Base-by-base conservation (phyloP, 2,113 vertebrate genomes). In the Hassar affinis region DNA sequence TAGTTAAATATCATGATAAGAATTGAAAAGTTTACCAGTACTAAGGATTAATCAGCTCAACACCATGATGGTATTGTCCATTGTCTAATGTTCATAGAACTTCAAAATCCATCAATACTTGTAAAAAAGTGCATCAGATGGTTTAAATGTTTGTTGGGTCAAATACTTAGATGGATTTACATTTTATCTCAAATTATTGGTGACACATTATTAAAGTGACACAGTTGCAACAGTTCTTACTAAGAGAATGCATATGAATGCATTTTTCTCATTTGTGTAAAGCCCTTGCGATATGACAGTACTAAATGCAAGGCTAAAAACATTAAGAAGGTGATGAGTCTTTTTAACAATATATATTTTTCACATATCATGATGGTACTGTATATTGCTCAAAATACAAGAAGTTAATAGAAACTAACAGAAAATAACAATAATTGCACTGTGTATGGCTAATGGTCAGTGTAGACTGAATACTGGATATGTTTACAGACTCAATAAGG, bases 391-490 rank as follows among this genome's bases (percentile, higher is more conserved):
- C 5, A 68, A 54, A n/a, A 17, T 33, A 80, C 33, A 68, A 59
- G 25, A 33, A 33, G 57, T 83, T 80, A 75, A 81, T 42, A 64
- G 30, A 79, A 35, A 35, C 64, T 79, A 57, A 77, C 59, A 30
- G 30, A 76, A 79, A 42, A 18, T 56, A 75, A 56, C 5, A 33
- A 75, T 49, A 38, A 68, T 49, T 51, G 30, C n/a, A 18, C 49
- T 84, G 59, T 76, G 56, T 56, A 45, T 52, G 54, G 74, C 38
- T 72, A 33, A 59, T 68, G 54, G 62, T 84, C 80, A 86, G 77
- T 86, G 74, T 18, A 83, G 68, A 38, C 61, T 35, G 38, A 68
- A 49, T 54, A 66, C 14, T 52, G 59, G 51, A 64, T 68, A 84
- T 78, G 61, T 69, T 84, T 71, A 78, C 45, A 79, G 42, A 30